These are phyloP conservation scores for Noctua janthe DNA, from an alignment of 2,888 invertebrate genomes.

Conservation along the genomic window DNA sequence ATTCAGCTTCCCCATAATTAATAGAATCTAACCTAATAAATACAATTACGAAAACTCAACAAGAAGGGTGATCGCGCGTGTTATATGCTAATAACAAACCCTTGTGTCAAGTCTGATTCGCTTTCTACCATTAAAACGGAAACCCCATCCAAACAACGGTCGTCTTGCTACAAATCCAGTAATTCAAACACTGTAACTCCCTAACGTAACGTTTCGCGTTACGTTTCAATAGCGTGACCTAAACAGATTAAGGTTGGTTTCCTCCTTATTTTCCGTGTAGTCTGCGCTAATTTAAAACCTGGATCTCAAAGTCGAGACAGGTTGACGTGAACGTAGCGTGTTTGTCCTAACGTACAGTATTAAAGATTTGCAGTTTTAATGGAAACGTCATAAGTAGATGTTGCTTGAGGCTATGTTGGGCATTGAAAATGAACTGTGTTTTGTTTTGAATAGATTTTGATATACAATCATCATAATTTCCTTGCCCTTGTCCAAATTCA, in stretches of 20 bases:
- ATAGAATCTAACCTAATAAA: slow-evolving; percentile 41
- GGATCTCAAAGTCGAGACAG: slow-evolving; percentile 83
- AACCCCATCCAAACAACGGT: slow-evolving; percentile 43
- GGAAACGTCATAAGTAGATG: slow-evolving; percentile 65
- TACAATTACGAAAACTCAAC: slow-evolving; percentile 49
- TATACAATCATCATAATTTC: neutral
- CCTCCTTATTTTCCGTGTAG: slow-evolving; percentile 78
- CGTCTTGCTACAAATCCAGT: slow-evolving; percentile 43
- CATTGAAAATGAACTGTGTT: slow-evolving; percentile 43
- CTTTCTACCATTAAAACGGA: slow-evolving; percentile 54
- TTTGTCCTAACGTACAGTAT: slow-evolving; percentile 73
- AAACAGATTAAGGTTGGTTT: slow-evolving; percentile 77
- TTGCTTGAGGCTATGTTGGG: slow-evolving; percentile 43
- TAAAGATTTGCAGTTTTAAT: slow-evolving; percentile 65
- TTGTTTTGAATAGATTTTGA: slow-evolving; percentile 34
- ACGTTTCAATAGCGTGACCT: slow-evolving; percentile 77
- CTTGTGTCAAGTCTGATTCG: slow-evolving; percentile 49
- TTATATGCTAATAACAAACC: slow-evolving; percentile 54
- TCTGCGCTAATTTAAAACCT: slow-evolving; percentile 85
- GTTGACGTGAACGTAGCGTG: slow-evolving; percentile 85
- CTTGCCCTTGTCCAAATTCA: too few relatives aligned
- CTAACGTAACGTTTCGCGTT: slow-evolving; percentile 66
- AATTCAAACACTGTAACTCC: slow-evolving; percentile 39
- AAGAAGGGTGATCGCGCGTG: slow-evolving; percentile 46
- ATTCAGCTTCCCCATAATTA: slow-evolving; percentile 19